Conservation (phyloP, 2,797 vertebrate genomes). For the Coreius guichenoti region DNA sequence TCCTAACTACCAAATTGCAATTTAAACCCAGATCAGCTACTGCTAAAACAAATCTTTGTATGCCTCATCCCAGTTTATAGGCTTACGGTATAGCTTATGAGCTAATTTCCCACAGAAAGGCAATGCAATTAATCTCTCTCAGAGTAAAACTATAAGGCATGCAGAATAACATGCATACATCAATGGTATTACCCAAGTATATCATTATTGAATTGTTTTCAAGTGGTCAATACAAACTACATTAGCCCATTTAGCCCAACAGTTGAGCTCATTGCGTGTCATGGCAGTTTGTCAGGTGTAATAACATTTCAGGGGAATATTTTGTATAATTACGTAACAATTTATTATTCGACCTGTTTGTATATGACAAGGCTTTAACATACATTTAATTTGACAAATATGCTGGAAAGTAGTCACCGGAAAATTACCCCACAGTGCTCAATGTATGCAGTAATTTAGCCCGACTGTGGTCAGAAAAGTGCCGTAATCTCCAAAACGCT, state of each 20-base stretch:
- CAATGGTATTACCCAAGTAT: conserved; percentile 73
- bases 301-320: conserved; percentile 48
- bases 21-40: neutral
- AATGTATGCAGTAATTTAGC: conserved; percentile 7
- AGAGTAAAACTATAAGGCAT: conserved; percentile 73
- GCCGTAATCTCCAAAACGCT: conserved; percentile 60
- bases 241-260: conserved; percentile 67
- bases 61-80: neutral
- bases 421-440: neutral
- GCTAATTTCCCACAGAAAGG: conserved; percentile 13
- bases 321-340: conserved; percentile 41
- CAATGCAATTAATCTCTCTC: conserved; percentile 73
- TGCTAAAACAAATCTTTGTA: neutral
- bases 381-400: conserved; percentile 1
- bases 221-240: conserved; percentile 75
- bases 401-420: neutral
- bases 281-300: conserved; percentile 29
- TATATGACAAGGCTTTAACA: conserved; percentile 24
- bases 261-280: conserved; percentile 49
- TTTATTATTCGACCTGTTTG: conserved; percentile 40
- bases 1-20: neutral
- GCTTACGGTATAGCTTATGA: neutral
- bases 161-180: conserved; percentile 74
- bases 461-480: conserved; percentile 52
- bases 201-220: conserved; percentile 76